Base-by-base conservation (phyloP, 2,797 vertebrate genomes). In the Basileuterus tristriatus region DNA sequence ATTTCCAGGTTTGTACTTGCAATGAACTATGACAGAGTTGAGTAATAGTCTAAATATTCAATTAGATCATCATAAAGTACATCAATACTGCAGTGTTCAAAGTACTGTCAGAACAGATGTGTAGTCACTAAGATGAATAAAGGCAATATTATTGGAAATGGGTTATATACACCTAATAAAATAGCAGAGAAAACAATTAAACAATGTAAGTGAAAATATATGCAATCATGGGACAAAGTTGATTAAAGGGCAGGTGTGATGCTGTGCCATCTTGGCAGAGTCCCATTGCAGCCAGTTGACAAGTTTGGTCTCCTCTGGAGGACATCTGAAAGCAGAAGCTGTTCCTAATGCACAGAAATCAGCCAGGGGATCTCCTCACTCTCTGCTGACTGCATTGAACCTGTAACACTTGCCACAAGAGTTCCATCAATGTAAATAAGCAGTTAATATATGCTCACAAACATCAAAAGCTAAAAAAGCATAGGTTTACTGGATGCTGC, bases 51-150 rank as follows among this genome's bases (percentile, higher is more conserved):
- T 53, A 71, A 92, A 69, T 78, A 74, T 20, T 76, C 81, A 36
- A 23, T 49, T 56, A 82, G 37, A 7, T 20, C 39, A 55, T 50
- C 3, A 1, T 1, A 82, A 78, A 63, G 5, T n/a, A 23, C 29
- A 58, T 83, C 37, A 80, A n/a, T 70, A 69, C 29, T 4, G 1
- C 30, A 47, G 6, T 43, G 24, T 72, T 67, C 62, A 34, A 90
- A 85, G 63, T 26, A 62, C 30, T 56, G 19, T 49, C 3, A 0
- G 36, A 80, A 75, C 0, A 6, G 7, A 14, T 5, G 0, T 26
- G 4, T 37, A 43, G 27, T 39, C 16, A 1, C 30, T 55, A 44
- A 85, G 39, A 65, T 46, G 46, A 90, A 87, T 43, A 58, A 46
- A 81, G 36, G 43, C 60, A 70, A 3, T 83, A 37, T 62, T 84